Base-by-base conservation (phyloP, 2,797 vertebrate species). In the Brotogeris chrysoptera region DNA sequence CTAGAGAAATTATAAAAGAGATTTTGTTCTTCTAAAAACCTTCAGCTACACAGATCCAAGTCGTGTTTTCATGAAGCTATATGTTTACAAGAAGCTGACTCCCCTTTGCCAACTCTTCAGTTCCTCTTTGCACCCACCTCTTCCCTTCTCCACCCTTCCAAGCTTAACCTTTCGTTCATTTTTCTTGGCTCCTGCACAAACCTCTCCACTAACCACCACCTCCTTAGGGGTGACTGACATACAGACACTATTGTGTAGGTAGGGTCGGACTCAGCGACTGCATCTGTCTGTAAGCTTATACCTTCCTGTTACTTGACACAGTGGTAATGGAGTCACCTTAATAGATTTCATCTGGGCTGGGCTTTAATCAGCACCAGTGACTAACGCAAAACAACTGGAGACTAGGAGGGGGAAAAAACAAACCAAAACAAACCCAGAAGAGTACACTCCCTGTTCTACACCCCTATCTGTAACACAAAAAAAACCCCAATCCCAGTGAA, bases 281-380 rank as follows among this genome's bases (percentile, higher is more conserved):
- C 16, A 1, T 30, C 17, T 7, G 13, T 70, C 18, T 49, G 69
- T 47, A 57, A 39, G 14, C 50, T 85, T 50, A 69, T 10, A 70
- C 13, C 43, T 91, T 88, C 85, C 64, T 86, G 84, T 66, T 88
- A 92, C 55, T 80, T 95, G 86, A 93, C 90, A 88, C 64, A 63
- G 39, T 14, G 14, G 24, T 30, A 80, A 63, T 13, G 28, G 39
- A 81, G 43, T 79, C 59, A 94, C n/a, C 25, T 86, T 36, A 52
- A 36, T 32, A 24, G 17, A 43, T 49, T 82, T 93, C 69, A 94
- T 77, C 83, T 85, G 74, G 90, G 90, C 30, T 87, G 92, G 92
- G 86, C 80, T 90, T 89, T 94, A 77, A 73, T 93, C 90, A 77
- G 60, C 68, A 74, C 34, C 1, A 2, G 38, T 96, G 94, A 95